phyloP scores from a whole-genome alignment of 2,113 vertebrate species.

The Eclectus roratus region DNA sequence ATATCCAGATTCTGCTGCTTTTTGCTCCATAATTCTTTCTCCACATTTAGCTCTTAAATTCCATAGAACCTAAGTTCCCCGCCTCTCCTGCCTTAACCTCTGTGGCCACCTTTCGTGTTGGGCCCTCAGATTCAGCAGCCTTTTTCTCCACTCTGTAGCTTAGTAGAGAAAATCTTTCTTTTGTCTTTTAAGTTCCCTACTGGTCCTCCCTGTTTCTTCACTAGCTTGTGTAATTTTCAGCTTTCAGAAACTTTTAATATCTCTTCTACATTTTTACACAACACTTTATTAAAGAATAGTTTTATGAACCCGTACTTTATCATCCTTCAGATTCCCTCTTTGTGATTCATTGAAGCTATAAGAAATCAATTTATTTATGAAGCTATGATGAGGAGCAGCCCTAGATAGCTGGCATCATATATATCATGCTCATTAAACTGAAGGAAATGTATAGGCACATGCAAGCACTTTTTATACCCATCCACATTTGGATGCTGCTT shows the following conservation, averaged over 20 bases:
- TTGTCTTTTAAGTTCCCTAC: not conserved
- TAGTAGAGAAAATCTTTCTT: not conserved
- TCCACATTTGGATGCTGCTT: not conserved
- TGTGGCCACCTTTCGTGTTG: not conserved
- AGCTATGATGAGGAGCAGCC: not conserved
- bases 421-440: not conserved
- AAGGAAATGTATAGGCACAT: accelerated
- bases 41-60: accelerated
- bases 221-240: not conserved
- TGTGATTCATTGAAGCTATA: not conserved
- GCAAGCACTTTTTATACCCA: not conserved
- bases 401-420: not conserved
- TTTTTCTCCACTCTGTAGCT: not conserved
- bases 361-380: not conserved
- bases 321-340: not conserved
- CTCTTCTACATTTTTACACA: not conserved
- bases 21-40: not conserved
- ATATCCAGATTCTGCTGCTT: not conserved
- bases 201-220: not conserved
- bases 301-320: not conserved
- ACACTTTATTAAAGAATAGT: not conserved
- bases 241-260: not conserved
- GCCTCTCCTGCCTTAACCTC: no score
- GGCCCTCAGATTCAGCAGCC: no score
- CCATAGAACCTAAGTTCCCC: no score